Evolutionary conservation across 2,888 invertebrate species (phyloP).

Genomic region (Chamaedrilus cognettii): DNA sequence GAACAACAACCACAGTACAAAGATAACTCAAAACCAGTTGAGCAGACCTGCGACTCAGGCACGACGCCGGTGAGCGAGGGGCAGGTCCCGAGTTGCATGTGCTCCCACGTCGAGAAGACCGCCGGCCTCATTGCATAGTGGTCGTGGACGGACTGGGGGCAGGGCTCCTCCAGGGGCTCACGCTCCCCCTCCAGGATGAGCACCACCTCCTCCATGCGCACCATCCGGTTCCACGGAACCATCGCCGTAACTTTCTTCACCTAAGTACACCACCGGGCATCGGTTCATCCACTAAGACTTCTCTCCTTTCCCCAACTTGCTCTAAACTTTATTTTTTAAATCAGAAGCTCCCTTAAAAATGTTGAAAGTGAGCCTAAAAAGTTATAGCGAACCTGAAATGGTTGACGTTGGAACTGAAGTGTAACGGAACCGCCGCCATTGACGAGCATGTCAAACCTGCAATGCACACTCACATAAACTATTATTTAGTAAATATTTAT

Average conservation of each 20-base stretch:
- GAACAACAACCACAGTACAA: no score
- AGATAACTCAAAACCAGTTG: no score
- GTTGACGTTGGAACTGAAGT: conserved; percentile 92
- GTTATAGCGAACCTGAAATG: conserved; percentile 73
- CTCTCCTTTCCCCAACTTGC: no score
- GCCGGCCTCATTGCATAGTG: conserved; percentile 52
- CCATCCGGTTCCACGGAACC: conserved; percentile 94
- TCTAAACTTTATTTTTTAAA: no score
- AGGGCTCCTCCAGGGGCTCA: conserved; percentile 9
- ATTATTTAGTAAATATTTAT: no score
- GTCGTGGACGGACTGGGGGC: conserved; percentile 28
- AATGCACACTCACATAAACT: no score
- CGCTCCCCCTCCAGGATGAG: conserved; percentile 26
- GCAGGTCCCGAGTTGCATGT: conserved; percentile 58
- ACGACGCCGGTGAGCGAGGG: conserved; percentile 56
- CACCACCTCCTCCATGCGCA: conserved; percentile 58
- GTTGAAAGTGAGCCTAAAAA: no score
- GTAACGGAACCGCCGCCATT: conserved; percentile 98
- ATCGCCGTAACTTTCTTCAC: conserved; percentile 62
- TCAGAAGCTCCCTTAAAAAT: no score
- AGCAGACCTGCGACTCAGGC: conserved; percentile 55
- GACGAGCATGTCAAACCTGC: conserved; percentile 98
- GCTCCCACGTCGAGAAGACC: conserved; percentile 58
- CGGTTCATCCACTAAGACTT: no score
- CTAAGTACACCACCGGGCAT: no score